Evolutionary conservation across 2,113 vertebrate genomes (phyloP).

Genomic region (Petrocephalus microphthalmus): DNA sequence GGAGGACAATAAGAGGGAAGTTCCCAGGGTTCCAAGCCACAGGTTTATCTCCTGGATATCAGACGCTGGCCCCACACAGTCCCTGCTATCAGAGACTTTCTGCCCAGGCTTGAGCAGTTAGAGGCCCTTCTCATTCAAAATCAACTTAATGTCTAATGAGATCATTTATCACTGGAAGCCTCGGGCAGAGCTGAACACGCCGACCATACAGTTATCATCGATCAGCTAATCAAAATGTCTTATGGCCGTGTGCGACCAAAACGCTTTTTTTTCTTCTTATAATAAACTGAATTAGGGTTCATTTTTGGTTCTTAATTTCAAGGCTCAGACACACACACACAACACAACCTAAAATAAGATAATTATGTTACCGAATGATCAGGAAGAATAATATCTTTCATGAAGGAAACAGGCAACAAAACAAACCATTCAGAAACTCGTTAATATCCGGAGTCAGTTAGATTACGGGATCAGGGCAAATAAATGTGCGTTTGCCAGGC

Average conservation of each 20-base stretch:
- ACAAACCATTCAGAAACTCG: not conserved
- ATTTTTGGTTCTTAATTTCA: slow-evolving; percentile 6
- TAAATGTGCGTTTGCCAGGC: not conserved
- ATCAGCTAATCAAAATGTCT: not conserved
- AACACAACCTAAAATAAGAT: not conserved
- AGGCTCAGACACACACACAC: not conserved
- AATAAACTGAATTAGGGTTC: slow-evolving; percentile 1
- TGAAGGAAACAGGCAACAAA: not conserved
- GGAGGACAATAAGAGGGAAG: not conserved
- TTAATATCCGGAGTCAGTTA: slow-evolving; percentile 1
- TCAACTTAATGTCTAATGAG: slow-evolving; percentile 4
- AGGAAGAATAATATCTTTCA: not conserved
- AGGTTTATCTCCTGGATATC: not conserved
- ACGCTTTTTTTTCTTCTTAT: not conserved
- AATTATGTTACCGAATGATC: not conserved
- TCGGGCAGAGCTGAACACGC: not conserved
- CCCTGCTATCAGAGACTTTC: not conserved
- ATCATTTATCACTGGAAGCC: not conserved
- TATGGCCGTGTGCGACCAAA: not conserved
- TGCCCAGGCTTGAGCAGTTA: not conserved
- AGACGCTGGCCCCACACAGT: not conserved
- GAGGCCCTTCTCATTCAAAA: not conserved
- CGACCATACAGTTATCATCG: not conserved
- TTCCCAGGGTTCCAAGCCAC: not conserved
- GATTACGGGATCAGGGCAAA: not conserved